These are phyloP conservation scores for Rallus crepitans DNA, from an alignment of 2,797 vertebrate genomes.

Conservation along the genomic window DNA sequence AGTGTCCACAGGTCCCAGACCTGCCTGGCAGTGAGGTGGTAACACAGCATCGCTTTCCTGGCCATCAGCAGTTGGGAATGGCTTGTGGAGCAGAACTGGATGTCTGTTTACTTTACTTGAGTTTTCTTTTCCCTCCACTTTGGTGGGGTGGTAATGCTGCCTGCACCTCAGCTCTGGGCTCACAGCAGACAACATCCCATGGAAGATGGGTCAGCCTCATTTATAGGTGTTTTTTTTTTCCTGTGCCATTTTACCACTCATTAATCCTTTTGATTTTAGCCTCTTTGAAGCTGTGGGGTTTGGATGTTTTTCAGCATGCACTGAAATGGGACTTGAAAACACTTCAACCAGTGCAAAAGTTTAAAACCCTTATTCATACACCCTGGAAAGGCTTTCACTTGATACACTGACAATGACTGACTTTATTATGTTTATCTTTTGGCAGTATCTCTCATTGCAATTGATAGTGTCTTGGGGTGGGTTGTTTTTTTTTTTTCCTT, in stretches of 20 bases:
- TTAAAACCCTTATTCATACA: conserved; percentile 49
- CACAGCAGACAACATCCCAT: not conserved
- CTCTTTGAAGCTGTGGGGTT: conserved; percentile 46
- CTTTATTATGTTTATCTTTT: conserved; percentile 63
- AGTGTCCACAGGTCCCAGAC: fast-evolving
- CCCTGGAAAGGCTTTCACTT: conserved; percentile 12
- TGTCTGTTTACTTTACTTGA: not conserved
- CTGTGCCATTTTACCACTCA: conserved; percentile 14
- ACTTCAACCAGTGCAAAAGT: conserved; percentile 43
- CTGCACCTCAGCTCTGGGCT: not conserved
- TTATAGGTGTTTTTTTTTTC: not conserved
- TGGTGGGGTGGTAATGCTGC: not conserved
- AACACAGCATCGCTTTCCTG: fast-evolving
- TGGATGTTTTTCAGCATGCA: conserved; percentile 17
- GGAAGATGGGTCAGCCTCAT: not conserved
- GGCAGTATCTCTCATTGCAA: conserved; percentile 43
- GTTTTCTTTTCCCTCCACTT: not conserved
- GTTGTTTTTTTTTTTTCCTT: not conserved
- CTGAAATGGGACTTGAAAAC: conserved; percentile 20
- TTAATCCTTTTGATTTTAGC: conserved; percentile 61
- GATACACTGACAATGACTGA: conserved; percentile 9
- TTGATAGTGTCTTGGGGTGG: not conserved
- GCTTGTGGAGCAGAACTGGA: not conserved
- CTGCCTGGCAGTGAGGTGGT: not conserved
- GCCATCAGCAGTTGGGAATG: not conserved